phyloP scores from a whole-genome alignment of 2,888 invertebrate genomes.

The Crossocerus cetratus region DNA sequence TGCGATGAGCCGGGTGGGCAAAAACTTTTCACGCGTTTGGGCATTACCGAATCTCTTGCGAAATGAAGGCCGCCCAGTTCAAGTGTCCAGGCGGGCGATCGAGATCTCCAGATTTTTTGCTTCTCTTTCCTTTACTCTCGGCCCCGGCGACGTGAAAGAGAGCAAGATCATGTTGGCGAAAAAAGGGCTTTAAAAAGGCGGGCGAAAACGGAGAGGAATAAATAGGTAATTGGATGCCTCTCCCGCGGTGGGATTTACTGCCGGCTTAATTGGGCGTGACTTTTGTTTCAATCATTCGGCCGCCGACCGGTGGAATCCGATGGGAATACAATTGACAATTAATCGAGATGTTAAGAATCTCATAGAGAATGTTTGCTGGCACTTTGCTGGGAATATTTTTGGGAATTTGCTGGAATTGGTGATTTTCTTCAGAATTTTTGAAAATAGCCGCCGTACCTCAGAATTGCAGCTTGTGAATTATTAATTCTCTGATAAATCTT shows the following conservation, averaged over 20 bases:
- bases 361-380: too few relatives aligned
- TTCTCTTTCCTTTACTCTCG: slow-evolving; percentile 39
- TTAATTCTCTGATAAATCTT: too few relatives aligned
- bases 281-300: background rate
- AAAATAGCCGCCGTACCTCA: too few relatives aligned
- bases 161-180: background rate
- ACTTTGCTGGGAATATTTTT: too few relatives aligned
- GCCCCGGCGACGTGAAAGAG: slow-evolving; percentile 31
- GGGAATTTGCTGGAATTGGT: too few relatives aligned
- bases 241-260: background rate
- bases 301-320: slow-evolving; percentile 16
- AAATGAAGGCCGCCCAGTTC: slow-evolving; percentile 52
- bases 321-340: slow-evolving; percentile 14
- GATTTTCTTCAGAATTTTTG: slow-evolving; percentile 25
- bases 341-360: too few relatives aligned
- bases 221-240: slow-evolving; percentile 11
- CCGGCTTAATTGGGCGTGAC: background rate
- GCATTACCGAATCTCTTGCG: slow-evolving; percentile 20
- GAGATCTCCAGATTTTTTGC: background rate
- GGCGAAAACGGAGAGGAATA: background rate
- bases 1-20: background rate
- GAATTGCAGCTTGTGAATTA: too few relatives aligned
- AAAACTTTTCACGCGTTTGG: slow-evolving; percentile 12
- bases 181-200: background rate
- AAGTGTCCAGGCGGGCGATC: slow-evolving; percentile 13